These are phyloP conservation scores for Jacana jacana DNA, from an alignment of 2,113 vertebrate genomes.

Conservation along the genomic window DNA sequence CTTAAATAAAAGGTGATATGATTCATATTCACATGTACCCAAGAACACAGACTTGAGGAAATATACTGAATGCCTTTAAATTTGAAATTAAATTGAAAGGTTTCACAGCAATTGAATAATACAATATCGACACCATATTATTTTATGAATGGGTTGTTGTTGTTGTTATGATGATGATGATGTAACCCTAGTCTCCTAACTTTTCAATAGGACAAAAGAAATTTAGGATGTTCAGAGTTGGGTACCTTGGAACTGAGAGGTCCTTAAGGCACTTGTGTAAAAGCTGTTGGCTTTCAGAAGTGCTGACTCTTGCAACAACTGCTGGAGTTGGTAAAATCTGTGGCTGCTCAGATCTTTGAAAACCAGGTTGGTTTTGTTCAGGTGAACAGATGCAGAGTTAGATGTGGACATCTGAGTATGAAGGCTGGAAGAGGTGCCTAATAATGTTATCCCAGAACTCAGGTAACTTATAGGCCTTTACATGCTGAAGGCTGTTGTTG, in stretches of 20 bases:
- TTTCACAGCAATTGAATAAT: neutral
- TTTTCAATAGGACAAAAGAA: neutral
- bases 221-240: neutral
- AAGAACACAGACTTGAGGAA: neutral
- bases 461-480: neutral
- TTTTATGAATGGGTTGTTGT: neutral
- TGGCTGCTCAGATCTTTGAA: neutral
- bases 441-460: neutral
- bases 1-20: neutral
- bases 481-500: neutral
- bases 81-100: neutral
- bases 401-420: neutral
- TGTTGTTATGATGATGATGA: neutral
- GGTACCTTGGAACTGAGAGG: neutral
- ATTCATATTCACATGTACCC: neutral
- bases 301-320: neutral
- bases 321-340: neutral
- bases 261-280: neutral
- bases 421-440: neutral
- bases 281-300: neutral
- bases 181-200: neutral
- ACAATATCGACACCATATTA: neutral
- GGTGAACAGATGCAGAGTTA: neutral
- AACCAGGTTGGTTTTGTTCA: neutral
- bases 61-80: neutral